Conservation (phyloP, 2,797 vertebrate genomes). For the Coendou prehensilis region DNA sequence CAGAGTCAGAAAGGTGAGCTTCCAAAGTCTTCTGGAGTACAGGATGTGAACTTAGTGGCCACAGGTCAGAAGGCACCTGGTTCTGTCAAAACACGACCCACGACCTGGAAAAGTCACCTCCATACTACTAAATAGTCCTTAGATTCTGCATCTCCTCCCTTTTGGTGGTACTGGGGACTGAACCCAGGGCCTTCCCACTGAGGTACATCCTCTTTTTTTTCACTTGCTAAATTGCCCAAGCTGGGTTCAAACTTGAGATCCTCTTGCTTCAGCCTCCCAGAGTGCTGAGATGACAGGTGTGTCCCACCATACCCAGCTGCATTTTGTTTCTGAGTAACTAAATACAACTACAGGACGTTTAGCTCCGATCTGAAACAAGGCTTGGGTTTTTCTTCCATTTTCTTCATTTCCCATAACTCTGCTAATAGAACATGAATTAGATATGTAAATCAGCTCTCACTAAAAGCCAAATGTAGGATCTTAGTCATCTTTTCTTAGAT, state of each 20-base stretch:
- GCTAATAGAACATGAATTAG: conserved; percentile 78
- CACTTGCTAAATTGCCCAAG: background rate
- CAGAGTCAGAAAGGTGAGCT: background rate
- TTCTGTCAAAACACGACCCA: background rate
- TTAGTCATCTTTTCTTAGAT: conserved; percentile 80
- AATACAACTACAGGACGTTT: conserved; percentile 34
- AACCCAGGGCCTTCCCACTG: background rate
- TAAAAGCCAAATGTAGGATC: conserved; percentile 75
- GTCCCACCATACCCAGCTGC: background rate
- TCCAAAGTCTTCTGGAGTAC: background rate
- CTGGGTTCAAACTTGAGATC: background rate
- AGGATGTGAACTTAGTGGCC: background rate
- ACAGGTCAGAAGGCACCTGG: background rate
- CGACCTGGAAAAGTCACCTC: background rate
- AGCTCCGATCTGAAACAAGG: conserved; percentile 50
- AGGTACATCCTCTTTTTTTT: background rate
- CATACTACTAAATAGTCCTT: background rate
- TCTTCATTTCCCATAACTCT: conserved; percentile 62
- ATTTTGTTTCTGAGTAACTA: conserved; percentile 1
- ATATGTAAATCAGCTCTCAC: conserved; percentile 77
- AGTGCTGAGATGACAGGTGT: background rate
- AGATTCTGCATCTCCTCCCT: background rate
- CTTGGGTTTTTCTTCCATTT: conserved; percentile 45
- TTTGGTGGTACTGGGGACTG: background rate
- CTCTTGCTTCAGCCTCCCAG: background rate